These are phyloP conservation scores for Apocheima hispidaria DNA, from an alignment of 2,888 invertebrate species.

Conservation along the genomic window DNA sequence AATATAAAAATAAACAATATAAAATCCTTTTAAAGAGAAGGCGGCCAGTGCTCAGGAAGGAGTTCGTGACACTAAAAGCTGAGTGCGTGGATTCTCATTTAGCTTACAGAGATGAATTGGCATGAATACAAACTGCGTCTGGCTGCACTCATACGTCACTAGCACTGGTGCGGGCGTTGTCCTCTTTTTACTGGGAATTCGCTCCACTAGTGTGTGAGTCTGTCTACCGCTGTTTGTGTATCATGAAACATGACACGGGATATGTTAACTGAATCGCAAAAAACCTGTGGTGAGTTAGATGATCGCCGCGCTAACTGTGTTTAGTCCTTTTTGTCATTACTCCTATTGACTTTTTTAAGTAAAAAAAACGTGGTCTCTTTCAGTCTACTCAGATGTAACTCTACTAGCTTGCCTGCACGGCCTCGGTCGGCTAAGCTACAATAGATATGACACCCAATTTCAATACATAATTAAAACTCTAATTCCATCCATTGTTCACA, in stretches of 20 bases:
- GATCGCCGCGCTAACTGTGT: not conserved
- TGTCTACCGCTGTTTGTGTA: slow-evolving; percentile 9
- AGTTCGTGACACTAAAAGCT: too few relatives aligned
- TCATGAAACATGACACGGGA: slow-evolving; percentile 15
- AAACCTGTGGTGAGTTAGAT: not conserved
- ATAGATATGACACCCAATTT: too few relatives aligned
- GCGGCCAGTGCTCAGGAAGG: too few relatives aligned
- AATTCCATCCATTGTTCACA: too few relatives aligned
- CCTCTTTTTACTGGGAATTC: slow-evolving; percentile 38
- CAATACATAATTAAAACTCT: too few relatives aligned
- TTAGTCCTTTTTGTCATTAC: too few relatives aligned
- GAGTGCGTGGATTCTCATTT: slow-evolving; percentile 24
- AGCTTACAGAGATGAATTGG: slow-evolving; percentile 37
- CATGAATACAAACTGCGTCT: slow-evolving; percentile 39
- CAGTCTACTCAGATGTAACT: too few relatives aligned
- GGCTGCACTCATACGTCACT: slow-evolving; percentile 41
- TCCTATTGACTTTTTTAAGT: not conserved
- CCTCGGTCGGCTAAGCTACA: too few relatives aligned
- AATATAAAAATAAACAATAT: too few relatives aligned
- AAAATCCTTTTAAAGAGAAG: too few relatives aligned
- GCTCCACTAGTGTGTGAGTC: slow-evolving; percentile 11
- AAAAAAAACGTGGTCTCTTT: too few relatives aligned
- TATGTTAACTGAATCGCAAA: not conserved
- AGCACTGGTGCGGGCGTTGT: slow-evolving; percentile 32
- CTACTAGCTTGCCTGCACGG: too few relatives aligned